Base-by-base conservation (phyloP, 2,113 vertebrate genomes). In the Plestiodon gilberti region DNA sequence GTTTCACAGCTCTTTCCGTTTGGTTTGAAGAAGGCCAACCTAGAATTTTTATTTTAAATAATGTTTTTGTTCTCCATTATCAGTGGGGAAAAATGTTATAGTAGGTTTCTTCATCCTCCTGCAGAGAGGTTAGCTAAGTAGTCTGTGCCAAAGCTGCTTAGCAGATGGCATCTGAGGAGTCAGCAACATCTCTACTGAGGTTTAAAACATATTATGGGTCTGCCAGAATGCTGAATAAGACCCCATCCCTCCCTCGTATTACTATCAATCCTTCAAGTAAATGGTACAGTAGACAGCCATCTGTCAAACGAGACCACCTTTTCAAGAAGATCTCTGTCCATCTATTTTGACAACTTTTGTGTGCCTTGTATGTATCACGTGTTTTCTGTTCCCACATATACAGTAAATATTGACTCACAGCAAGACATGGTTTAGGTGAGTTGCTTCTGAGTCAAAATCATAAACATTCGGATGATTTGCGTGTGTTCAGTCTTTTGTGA, bases 161-260 rank as follows among this genome's bases (percentile, higher is more conserved):
- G 89, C 95, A 95, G 94, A 94, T 95, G 95, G 94, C 86, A 87
- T 78, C 91, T 83, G 79, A 91, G 90, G 78, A 81, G 89, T 70
- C 30, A 95, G 69, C 88, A 93, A 71, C 85, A 93, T 89, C 89
- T 84, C 90, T 73, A 6, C 90, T 92, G 77, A 84, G 92, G 85
- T 38, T 84, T 85, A 90, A 90, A 88, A 80, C 91, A 4, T 79
- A 81, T 91, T 91, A 93, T 92, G 69, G 90, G 84, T 88, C 82
- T 91, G 79, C 92, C 0, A 87, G 92, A 90, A 91, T 91, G 81
- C 83, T 74, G 92, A 25, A 91, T 57, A 86, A 89, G 84, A 93
- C 91, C 91, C 25, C 18, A 38, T 55, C 38, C 52, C 59, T 67
- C 20, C 28, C 78, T 1, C 18, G 80, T 87, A 89, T 84, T 94